These are phyloP conservation scores for Phaenicophaeus curvirostris DNA, from an alignment of 2,797 vertebrate genomes.

Conservation along the genomic window DNA sequence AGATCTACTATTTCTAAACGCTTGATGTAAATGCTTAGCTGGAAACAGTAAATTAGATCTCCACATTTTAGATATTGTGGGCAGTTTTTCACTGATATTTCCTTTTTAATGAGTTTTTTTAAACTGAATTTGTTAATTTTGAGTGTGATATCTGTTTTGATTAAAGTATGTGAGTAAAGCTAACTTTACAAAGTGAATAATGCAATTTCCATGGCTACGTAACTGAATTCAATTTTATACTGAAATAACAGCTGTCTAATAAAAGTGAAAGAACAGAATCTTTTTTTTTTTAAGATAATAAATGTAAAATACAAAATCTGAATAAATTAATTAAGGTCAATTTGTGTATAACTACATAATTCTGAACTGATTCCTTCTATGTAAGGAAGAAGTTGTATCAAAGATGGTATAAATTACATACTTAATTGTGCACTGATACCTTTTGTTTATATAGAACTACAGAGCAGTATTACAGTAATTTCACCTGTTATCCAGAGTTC, in stretches of 20 bases:
- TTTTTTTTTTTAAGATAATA: neutral
- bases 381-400: neutral
- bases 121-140: neutral
- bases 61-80: neutral
- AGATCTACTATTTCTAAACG: neutral
- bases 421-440: neutral
- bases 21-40: neutral
- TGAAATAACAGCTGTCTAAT: neutral
- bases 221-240: neutral
- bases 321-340: neutral
- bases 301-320: neutral
- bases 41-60: neutral
- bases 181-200: neutral
- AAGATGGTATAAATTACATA: neutral
- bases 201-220: neutral
- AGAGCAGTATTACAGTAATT: neutral
- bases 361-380: neutral
- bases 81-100: neutral
- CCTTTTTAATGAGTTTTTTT: neutral
- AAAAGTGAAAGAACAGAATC: too few species aligned
- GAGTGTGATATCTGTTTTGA: neutral
- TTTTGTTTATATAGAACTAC: neutral
- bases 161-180: neutral
- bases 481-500: neutral
- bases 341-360: neutral